A percentile compares a stretch with the other conserved stretches of the same genome.
These are phyloP conservation scores for Drosophila kepulauana DNA, from an alignment of 1,140 invertebrate genomes.

Conservation along the genomic window DNA sequence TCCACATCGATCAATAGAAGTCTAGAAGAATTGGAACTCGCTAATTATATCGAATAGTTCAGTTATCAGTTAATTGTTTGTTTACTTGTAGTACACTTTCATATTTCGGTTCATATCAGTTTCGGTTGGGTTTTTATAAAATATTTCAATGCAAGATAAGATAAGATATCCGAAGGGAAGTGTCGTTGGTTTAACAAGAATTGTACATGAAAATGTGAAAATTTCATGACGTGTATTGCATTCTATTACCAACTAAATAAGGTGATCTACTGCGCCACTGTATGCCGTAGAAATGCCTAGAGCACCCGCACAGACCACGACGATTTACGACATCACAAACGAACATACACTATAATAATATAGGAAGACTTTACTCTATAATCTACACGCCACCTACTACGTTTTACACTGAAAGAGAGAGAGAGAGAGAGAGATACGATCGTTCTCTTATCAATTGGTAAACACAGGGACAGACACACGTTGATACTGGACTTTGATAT, in stretches of 20 bases:
- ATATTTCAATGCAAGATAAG: constrained; percentile 24
- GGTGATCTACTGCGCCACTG: constrained; percentile 16
- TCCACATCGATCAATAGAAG: constrained; percentile 26
- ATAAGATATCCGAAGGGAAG: constrained; percentile 20
- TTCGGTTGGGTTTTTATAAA: constrained; percentile 38
- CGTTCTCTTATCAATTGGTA: constrained; percentile 28
- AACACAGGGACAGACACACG: constrained; percentile 13
- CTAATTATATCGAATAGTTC: constrained; percentile 41
- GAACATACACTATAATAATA: neutral
- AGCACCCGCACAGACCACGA: constrained; percentile 25
- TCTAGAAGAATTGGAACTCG: constrained; percentile 4
- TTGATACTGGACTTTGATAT: constrained; percentile 44
- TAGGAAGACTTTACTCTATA: constrained; percentile 7
- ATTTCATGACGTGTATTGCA: constrained; percentile 36
- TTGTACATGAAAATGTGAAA: constrained; percentile 8
- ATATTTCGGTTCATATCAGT: constrained; percentile 24
- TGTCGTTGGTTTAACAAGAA: constrained; percentile 27
- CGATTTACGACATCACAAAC: constrained; percentile 7
- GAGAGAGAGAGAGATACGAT: neutral
- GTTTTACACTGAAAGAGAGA: too few species aligned
- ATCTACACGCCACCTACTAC: constrained; percentile 19
- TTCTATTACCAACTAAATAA: neutral
- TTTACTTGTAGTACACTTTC: constrained; percentile 56
- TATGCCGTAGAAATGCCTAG: constrained; percentile 3
- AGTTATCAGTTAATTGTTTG: constrained; percentile 76